Evolutionary conservation across 2,113 vertebrate genomes (phyloP), one percentile per base, ranked within the genome.

Genomic region (Ictalurus punctatus): DNA sequence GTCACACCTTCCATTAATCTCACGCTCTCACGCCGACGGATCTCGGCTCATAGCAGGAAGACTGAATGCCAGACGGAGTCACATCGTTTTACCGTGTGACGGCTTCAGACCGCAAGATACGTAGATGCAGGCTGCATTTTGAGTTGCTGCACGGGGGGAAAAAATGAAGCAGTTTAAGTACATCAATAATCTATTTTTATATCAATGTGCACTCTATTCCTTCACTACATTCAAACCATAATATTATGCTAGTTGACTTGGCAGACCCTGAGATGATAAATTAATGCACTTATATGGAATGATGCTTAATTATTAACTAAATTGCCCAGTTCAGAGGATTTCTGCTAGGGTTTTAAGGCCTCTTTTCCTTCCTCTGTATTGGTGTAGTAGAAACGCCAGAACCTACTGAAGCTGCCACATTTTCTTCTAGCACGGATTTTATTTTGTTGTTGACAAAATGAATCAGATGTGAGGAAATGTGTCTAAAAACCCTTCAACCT

Each of bases 1-100:
- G 83, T 88, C 86, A 86, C 82, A 27, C 85, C 88, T 79, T 86
- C 73, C 74, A 86, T 91, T 83, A 74, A 56, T 44, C 67, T 54
- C n/a, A 54, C 83, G 27, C 65, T 88, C 65, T 74, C 54, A 48
- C 78, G 69, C 84, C 58, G 59, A 52, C 12, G 56, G 78, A 23
- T 71, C 71, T 30, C 59, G 78, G 58, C 63, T 88, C 86, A 88
- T 91, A 63, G 85, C 83, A 89, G 59, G 83, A 86, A 44, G 37
- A 83, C 59, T 6, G 48, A 74, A 82, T 13, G 61, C 3, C 19
- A 54, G 81, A 78, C 16, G 9, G 52, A 73, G 56, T 91, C 88
- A 89, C 88, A 89, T 91, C 80, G 27, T 80, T 76, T 69, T 21
- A 85, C 13, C 44, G 7, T 25, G 37, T 40, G 48, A 44, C n/a